Evolutionary conservation across 1,140 invertebrate genomes (phyloP).

Genomic region (Habropoda laboriosa): DNA sequence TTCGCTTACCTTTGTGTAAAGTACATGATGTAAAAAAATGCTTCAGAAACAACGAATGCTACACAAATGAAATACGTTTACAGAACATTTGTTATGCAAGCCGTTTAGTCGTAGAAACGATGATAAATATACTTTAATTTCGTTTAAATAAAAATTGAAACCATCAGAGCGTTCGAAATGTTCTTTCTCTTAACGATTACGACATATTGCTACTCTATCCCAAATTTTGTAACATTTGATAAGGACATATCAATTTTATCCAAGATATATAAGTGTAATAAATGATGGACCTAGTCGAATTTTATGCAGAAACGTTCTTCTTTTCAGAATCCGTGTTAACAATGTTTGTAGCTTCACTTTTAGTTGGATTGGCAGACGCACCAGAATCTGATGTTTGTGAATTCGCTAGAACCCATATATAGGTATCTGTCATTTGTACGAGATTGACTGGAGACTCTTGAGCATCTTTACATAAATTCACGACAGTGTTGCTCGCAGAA

Average conservation of each 20-base stretch:
- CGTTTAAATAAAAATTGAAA: constrained; percentile 7
- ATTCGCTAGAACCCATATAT: constrained; percentile 30
- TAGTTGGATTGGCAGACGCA: not conserved
- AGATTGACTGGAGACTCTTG: constrained; percentile 64
- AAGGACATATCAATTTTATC: constrained; percentile 26
- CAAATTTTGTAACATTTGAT: constrained; percentile 21
- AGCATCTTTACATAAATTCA: constrained; percentile 68
- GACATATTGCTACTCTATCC: constrained; percentile 16
- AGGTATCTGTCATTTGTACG: constrained; percentile 56
- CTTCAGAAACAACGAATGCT: not conserved
- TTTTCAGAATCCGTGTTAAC: constrained; percentile 37
- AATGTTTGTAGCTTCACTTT: not conserved
- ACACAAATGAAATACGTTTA: constrained; percentile 11
- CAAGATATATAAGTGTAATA: constrained; percentile 14
- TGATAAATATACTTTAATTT: constrained; percentile 10
- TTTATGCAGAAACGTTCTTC: constrained; percentile 65
- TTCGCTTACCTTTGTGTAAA: constrained; percentile 19
- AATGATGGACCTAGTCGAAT: constrained; percentile 15
- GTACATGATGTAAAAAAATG: constrained; percentile 20
- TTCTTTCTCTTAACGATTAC: constrained; percentile 34
- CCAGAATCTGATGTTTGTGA: constrained; percentile 39
- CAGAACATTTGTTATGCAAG: constrained; percentile 31
- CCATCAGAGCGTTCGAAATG: constrained; percentile 35
- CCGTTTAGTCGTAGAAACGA: not conserved
- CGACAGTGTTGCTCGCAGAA: constrained; percentile 75